Conservation (phyloP, 2,797 vertebrate genomes). For the Sarcoramphus papa region DNA sequence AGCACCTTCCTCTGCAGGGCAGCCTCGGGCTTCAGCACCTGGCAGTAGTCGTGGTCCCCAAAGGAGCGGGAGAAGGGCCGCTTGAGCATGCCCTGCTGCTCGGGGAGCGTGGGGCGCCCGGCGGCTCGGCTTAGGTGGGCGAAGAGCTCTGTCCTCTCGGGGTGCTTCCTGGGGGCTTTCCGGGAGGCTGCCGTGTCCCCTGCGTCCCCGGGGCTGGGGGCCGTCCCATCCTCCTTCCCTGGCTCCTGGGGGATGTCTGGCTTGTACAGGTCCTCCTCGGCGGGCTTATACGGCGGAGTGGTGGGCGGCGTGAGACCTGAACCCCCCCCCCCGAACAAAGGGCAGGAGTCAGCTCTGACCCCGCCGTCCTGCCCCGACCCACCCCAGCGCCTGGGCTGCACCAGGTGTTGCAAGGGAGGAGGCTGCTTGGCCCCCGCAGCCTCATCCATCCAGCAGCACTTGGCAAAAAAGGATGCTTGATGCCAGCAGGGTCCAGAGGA, state of each 20-base stretch:
- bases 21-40: slow-evolving; percentile 75
- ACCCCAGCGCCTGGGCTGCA: not conserved
- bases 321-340: slow-evolving; percentile 1
- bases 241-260: slow-evolving; percentile 79
- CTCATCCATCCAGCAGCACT: not conserved
- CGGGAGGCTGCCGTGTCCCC: slow-evolving; percentile 47
- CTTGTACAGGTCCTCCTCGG: slow-evolving; percentile 94
- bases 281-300: slow-evolving; percentile 93
- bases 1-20: slow-evolving; percentile 76
- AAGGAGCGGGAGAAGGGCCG: slow-evolving; percentile 80
- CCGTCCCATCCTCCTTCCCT: slow-evolving; percentile 37
- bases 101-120: not conserved
- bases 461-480: not conserved
- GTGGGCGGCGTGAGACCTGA: slow-evolving; percentile 96
- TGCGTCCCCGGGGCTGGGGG: slow-evolving; percentile 27
- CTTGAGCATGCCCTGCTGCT: slow-evolving; percentile 69
- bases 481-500: not conserved
- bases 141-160: slow-evolving; percentile 91
- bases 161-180: slow-evolving; percentile 83
- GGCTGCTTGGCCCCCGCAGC: not conserved
- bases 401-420: not conserved
- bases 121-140: slow-evolving; percentile 85
- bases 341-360: slow-evolving; percentile 27
- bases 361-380: not conserved
- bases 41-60: slow-evolving; percentile 98